Percentiles rank a stretch among this genome's conserved stretches.
phyloP scores from a whole-genome alignment of 2,797 vertebrate genomes.

The Girardinus metallicus region DNA sequence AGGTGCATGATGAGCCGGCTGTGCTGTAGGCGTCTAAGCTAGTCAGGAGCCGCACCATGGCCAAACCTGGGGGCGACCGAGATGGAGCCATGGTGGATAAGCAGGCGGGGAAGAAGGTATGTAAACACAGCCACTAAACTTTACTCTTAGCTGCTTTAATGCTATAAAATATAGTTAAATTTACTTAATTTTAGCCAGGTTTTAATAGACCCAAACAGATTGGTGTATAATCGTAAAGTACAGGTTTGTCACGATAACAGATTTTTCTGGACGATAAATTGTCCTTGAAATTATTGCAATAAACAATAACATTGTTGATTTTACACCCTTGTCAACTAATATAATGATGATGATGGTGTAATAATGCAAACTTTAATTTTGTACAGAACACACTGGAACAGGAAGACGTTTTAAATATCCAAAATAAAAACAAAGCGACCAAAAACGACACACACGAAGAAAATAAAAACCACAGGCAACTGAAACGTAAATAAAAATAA shows the following conservation, averaged over 20 bases:
- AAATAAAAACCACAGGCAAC: too few species aligned
- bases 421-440: too few species aligned
- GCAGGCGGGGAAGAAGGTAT: conserved; percentile 94
- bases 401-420: too few species aligned
- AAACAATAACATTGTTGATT: too few species aligned
- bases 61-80: conserved; percentile 96
- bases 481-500: too few species aligned
- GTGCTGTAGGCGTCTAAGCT: conserved; percentile 85
- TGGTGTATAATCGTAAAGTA: background rate
- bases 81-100: conserved; percentile 99
- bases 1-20: conserved; percentile 93
- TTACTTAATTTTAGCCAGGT: background rate
- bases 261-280: too few species aligned
- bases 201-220: background rate
- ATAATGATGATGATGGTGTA: too few species aligned
- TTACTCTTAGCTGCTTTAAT: background rate
- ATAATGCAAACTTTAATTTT: too few species aligned
- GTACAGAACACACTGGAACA: too few species aligned
- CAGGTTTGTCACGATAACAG: background rate
- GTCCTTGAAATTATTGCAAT: too few species aligned
- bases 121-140: background rate
- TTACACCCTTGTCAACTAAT: too few species aligned
- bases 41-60: conserved; percentile 96
- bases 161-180: background rate
- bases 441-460: too few species aligned